Conservation (phyloP, 2,888 invertebrate genomes). For the Philaethria dido region DNA sequence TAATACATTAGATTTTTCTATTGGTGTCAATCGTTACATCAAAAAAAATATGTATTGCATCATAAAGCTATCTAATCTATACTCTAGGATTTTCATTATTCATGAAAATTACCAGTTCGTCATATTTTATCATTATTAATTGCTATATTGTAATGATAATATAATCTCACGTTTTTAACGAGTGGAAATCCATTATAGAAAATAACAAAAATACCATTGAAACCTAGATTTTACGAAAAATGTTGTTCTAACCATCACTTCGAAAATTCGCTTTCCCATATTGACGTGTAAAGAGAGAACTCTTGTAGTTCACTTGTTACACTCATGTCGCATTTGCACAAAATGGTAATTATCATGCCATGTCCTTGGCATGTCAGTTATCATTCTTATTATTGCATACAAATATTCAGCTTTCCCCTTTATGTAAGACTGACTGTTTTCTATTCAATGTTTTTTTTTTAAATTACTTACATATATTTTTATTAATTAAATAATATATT, state of each 20-base stretch:
- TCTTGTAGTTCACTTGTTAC: conserved; percentile 70
- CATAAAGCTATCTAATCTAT: not conserved
- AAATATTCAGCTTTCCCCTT: conserved; percentile 82
- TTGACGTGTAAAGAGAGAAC: conserved; percentile 70
- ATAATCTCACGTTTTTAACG: not conserved
- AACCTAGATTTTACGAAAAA: conserved; percentile 31
- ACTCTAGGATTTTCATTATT: not conserved
- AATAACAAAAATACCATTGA: not conserved
- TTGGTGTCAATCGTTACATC: not conserved
- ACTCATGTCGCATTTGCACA: conserved; percentile 48
- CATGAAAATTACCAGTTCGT: not conserved
- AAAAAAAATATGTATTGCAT: conserved; percentile 3
- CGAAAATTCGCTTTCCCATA: conserved; percentile 47
- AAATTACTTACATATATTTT: not conserved
- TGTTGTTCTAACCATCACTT: conserved; percentile 70
- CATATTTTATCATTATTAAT: not conserved
- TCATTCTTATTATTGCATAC: conserved; percentile 66
- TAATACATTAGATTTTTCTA: no score
- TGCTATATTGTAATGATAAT: not conserved
- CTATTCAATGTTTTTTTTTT: not conserved
- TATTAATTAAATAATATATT: no score
- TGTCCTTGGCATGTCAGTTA: conserved; percentile 67
- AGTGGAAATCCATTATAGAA: not conserved
- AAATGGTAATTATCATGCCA: conserved; percentile 60
- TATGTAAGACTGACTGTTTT: conserved; percentile 57